Percentiles rank a stretch among this genome's conserved stretches.
Evolutionary conservation across 1,140 invertebrate species (phyloP).

Genomic region (Conus ventricosus): DNA sequence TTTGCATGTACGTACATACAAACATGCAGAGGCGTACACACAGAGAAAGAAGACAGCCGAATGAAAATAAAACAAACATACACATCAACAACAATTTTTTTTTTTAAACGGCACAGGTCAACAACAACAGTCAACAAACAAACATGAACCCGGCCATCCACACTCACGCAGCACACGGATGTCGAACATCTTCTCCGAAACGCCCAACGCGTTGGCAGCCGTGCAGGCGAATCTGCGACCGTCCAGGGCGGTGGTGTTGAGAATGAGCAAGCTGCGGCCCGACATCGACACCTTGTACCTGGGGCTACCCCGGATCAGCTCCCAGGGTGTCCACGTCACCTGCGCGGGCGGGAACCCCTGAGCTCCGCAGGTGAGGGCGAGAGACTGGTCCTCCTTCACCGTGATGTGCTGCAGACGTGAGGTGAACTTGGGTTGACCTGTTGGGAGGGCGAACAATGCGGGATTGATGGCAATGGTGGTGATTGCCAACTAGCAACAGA

Average conservation of each 20-base stretch:
- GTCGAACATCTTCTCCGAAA: conserved; percentile 26
- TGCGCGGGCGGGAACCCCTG: background rate
- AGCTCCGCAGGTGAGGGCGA: background rate
- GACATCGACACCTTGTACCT: background rate
- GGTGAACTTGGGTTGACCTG: conserved; percentile 1
- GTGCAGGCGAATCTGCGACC: conserved; percentile 33
- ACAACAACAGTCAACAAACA: no score
- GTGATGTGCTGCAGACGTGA: background rate
- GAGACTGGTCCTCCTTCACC: background rate
- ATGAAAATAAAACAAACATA: no score
- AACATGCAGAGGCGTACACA: no score
- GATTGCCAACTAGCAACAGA: no score
- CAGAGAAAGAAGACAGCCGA: no score
- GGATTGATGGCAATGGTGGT: no score
- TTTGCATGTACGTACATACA: no score
- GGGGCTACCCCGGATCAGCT: background rate
- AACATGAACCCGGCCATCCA: no score
- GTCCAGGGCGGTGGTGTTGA: conserved; percentile 23
- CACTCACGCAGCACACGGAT: conserved; percentile 48
- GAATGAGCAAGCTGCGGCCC: background rate
- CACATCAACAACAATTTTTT: no score
- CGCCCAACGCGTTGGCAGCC: conserved; percentile 42
- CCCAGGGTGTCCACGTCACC: background rate
- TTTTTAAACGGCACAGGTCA: no score
- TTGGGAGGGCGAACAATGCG: background rate